Conservation (phyloP, 1,140 invertebrate species). For the Lysiphlebus fabarum region DNA sequence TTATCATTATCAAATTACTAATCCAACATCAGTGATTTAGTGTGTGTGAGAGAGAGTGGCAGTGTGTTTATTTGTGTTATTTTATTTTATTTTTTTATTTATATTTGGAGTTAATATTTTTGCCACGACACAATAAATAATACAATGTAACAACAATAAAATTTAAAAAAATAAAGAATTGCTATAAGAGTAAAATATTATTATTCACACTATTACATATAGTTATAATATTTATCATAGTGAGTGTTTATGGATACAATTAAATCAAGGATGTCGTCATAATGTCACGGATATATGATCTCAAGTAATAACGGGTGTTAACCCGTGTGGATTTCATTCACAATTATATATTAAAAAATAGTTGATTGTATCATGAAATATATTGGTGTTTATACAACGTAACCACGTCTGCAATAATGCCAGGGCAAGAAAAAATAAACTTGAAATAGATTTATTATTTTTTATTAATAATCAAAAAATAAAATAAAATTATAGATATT, state of each 20-base stretch:
- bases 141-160: too few relatives aligned
- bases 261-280: constrained; percentile 38
- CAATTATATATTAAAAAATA: constrained; percentile 17
- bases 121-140: too few relatives aligned
- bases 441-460: background rate
- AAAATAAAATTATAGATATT: background rate
- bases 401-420: constrained; percentile 34
- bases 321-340: constrained; percentile 25
- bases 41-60: too few relatives aligned
- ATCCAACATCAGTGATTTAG: too few relatives aligned
- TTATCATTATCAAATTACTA: too few relatives aligned
- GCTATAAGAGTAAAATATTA: too few relatives aligned
- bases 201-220: too few relatives aligned
- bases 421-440: constrained; percentile 31
- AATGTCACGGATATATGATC: constrained; percentile 25
- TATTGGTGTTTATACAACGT: constrained; percentile 17
- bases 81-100: too few relatives aligned
- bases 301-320: constrained; percentile 28
- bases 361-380: constrained; percentile 18
- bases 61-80: too few relatives aligned
- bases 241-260: constrained; percentile 5
- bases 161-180: too few relatives aligned
- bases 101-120: too few relatives aligned
- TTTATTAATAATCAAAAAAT: background rate
- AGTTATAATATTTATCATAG: too few relatives aligned